A percentile compares a stretch with the other conserved stretches of the same genome.
phyloP scores from a whole-genome alignment of 1,140 invertebrate species.

The Drosophila neocordata region DNA sequence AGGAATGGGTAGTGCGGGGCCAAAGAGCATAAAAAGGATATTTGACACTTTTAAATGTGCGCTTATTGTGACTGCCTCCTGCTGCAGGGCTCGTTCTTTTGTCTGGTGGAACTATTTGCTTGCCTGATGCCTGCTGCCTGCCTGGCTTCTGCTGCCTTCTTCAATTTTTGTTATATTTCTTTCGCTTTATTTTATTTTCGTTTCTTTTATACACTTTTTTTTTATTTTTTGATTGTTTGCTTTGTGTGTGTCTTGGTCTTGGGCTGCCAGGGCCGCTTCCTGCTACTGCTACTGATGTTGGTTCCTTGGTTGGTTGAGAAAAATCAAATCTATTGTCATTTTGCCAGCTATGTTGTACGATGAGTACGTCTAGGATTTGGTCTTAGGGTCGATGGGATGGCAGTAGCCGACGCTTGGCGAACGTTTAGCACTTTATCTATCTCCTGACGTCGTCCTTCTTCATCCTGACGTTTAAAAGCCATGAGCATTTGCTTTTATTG shows the following conservation, averaged over 20 bases:
- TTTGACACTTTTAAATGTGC: constrained; percentile 82
- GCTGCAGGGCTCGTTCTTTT: constrained; percentile 45
- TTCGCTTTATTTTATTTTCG: constrained; percentile 43
- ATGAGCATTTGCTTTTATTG: constrained; percentile 76
- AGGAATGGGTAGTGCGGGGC: constrained; percentile 32
- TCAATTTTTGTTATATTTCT: constrained; percentile 80
- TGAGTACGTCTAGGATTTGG: constrained; percentile 24
- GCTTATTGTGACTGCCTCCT: constrained; percentile 70
- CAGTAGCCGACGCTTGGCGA: constrained; percentile 18
- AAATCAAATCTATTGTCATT: constrained; percentile 81
- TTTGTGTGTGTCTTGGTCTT: constrained; percentile 75
- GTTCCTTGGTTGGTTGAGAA: constrained; percentile 40
- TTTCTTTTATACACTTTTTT: constrained; percentile 61
- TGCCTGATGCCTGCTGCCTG: constrained; percentile 5
- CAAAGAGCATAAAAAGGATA: constrained; percentile 80
- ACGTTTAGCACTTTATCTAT: constrained; percentile 59
- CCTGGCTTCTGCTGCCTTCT: constrained; percentile 40
- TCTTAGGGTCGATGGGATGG: constrained; percentile 3
- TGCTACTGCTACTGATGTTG: constrained; percentile 6
- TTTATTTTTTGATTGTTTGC: constrained; percentile 69
- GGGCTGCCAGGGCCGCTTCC: constrained; percentile 43
- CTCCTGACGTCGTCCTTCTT: constrained; percentile 43
- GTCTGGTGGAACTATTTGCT: constrained; percentile 73
- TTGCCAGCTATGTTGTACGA: constrained; percentile 58
- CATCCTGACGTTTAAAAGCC: constrained; percentile 69